Base-by-base conservation (phyloP, 2,888 invertebrate species). In the Cataglyphis rosenhaueri region DNA sequence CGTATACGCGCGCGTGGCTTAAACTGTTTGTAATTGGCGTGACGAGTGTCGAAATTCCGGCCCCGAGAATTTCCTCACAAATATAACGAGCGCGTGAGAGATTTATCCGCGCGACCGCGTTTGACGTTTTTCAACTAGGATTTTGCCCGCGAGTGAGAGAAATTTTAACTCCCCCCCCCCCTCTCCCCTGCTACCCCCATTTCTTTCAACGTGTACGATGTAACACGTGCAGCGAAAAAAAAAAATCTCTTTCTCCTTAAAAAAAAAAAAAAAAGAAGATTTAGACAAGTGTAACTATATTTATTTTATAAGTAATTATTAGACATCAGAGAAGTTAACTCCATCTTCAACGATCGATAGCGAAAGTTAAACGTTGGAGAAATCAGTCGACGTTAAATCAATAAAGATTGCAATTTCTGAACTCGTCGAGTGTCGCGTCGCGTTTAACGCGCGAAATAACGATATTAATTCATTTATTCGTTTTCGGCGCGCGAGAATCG, bases 1-100 rank as follows among this genome's bases (percentile, higher is more conserved):
- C n/a, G n/a, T 52, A 52, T 74, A 59, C 59, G 68, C 59, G 78
- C 73, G 44, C 74, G 35, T 78, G 57, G 74, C 78, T 78, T 78
- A 78, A 78, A 78, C 78, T 78, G 78, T 78, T 78, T 78, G 78
- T 78, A 78, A 78, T 78, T 78, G 78, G 57, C 59, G 59, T 78
- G 78, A 78, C 78, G 78, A 78, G 78, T 78, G 78, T 78, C 74
- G 78, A 78, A 78, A 78, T 78, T 73, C 18, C 32, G 74, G 35
- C 12, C 25, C 74, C 78, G 78, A 59, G 59, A 79, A 79, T 79
- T 79, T 44, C 44, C 74, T 73, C n/a, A 25, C 74, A 73, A 59
- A 71, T 78, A 79, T 55, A 76, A 70, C 71, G 52, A 55, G 55
- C 21, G 55, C 18, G 52, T 41, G 21, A 2, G 73, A 76, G 78